Conservation (phyloP, 2,113 vertebrate species). For the Calyptommatus sinebrachiatus region DNA sequence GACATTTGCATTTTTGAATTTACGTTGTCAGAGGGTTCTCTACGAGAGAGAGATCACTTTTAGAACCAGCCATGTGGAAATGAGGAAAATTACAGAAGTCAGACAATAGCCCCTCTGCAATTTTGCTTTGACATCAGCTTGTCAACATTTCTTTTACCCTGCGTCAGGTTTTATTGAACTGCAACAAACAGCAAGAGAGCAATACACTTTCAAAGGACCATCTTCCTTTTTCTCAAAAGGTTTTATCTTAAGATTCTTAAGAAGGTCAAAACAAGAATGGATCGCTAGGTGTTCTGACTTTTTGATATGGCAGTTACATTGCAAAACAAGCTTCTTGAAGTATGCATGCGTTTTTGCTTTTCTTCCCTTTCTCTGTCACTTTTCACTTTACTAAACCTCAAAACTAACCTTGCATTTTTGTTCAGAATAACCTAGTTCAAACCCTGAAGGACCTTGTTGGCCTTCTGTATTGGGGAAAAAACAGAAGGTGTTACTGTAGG, state of each 20-base stretch:
- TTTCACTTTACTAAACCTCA: background rate
- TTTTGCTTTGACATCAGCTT: conserved; percentile 32
- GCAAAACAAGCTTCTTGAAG: background rate
- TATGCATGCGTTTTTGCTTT: background rate
- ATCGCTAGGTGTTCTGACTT: background rate
- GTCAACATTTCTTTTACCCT: conserved; percentile 15
- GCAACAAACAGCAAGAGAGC: conserved; percentile 9
- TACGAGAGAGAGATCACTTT: conserved; percentile 19
- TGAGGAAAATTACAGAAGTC: conserved; percentile 19
- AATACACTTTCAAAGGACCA: conserved; percentile 5
- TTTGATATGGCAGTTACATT: background rate
- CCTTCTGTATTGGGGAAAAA: too few relatives aligned
- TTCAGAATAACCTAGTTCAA: background rate
- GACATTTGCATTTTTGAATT: conserved; percentile 28
- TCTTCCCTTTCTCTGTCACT: too few relatives aligned
- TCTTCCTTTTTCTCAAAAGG: background rate
- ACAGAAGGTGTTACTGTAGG: too few relatives aligned
- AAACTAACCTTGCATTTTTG: background rate
- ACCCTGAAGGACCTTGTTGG: too few relatives aligned
- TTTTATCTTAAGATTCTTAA: conserved; percentile 14
- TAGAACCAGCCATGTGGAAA: conserved; percentile 29
- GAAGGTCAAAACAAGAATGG: conserved; percentile 23
- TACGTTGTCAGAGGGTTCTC: conserved; percentile 11
- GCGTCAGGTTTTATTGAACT: conserved; percentile 21
- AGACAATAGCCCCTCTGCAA: conserved; percentile 11